Evolutionary conservation across 2,797 vertebrate genomes (phyloP), one percentile per base, ranked within the genome.

Genomic region (Cryptoblepharus egeriae): DNA sequence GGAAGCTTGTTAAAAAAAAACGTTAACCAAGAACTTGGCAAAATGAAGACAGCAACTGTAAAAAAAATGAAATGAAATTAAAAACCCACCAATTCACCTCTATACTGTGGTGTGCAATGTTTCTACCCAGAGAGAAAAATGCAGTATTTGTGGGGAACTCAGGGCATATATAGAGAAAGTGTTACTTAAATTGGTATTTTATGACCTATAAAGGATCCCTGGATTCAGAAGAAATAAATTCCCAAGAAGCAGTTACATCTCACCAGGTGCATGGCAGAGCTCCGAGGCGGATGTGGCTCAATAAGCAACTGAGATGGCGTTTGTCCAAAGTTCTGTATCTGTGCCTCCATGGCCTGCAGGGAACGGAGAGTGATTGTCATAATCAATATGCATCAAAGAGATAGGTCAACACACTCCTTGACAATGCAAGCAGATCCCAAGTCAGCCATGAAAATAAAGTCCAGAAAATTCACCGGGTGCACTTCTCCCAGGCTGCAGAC

Each of bases 201-300:
- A 86, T 86, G 86, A 87, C 84, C 83, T 85, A 84, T 30, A 87
- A 87, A 84, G 69, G 57, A 84, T 84, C 58, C 42, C 80, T 67
- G 24, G 79, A 87, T 87, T 89, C 82, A 90, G 79, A 90, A 61
- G 83, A 91, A 92, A 94, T 35, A 79, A 93, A 90, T 93, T 96
- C 93, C 95, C 94, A 85, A 88, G 87, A 94, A 94, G 94, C 92
- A 92, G 78, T 82, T 93, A 87, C 87, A 88, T 96, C 98, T 98
- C 97, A 99, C 98, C 98, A 99, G 98, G 97, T 99, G 99, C 98
- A 99, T 98, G 96, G 98, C 98, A 88, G 99, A 99, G 95, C 98
- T 99, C 93, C 98, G 97, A 94, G 98, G 98, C 83, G 99, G 98
- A 98, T 99, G 99, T 92, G 99, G 99, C 97, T 99, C 98, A 91